Evolutionary conservation across 2,797 vertebrate species (phyloP), one percentile per base, ranked within the genome.

Genomic region (Chiroxiphia lanceolata): DNA sequence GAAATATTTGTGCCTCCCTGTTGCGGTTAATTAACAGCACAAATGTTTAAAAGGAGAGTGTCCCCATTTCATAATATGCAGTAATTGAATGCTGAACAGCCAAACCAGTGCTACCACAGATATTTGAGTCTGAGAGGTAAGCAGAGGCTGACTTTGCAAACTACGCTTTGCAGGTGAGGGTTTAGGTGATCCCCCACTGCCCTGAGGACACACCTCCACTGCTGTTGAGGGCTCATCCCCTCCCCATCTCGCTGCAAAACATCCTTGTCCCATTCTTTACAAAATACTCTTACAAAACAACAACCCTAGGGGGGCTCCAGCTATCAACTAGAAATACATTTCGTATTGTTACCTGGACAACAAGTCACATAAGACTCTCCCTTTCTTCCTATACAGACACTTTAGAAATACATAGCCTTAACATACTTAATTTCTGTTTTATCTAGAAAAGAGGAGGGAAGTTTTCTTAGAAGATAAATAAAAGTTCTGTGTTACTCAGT

Each of bases 111-210:
- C 29, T 45, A 15, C 16, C 22, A 44, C 26, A 69, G 11, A 5
- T 11, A 23, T 5, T 9, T 26, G 15, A 63, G n/a, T 14, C 27
- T 33, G n/a, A 31, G 1, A 16, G 23, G 21, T 33, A 11, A 77
- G n/a, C 33, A 69, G 19, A 67, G 26, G 19, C n/a, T 25, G 50
- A 16, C 15, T 72, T 31, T 17, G 18, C 8, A 31, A 91, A 21
- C 31, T 9, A 4, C 4, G 4, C 0, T 0, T 3, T 27, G 7
- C 26, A 59, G 33, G 15, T 13, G n/a, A 45, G 36, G 3, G 7
- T 15, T 67, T 13, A n/a, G 33, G 15, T 19, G 25, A 29, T 19
- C 5, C 8, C 20, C 3, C 0, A 0, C 5, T 26, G 4, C 42
- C 18, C 15, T 50, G 3, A 47, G 38, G 25, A 4, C 23, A 4